Conservation (phyloP, 1,140 invertebrate species). For the Pantala flavescens region DNA sequence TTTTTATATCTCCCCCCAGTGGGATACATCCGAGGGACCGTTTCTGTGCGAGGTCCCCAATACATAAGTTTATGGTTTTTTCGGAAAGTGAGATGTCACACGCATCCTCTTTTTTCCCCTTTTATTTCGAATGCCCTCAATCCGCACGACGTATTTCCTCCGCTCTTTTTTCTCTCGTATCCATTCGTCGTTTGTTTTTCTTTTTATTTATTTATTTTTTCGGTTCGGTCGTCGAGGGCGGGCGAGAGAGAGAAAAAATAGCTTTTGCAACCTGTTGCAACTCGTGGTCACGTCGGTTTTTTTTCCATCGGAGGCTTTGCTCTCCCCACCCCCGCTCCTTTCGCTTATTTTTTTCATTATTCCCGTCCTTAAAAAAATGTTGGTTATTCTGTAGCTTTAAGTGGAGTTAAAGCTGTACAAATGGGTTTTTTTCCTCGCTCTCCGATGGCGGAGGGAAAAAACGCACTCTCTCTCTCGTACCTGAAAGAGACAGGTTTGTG, state of each 20-base stretch:
- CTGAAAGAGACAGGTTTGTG: too few relatives aligned
- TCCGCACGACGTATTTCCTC: not conserved
- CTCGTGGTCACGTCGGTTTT: not conserved
- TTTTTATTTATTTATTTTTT: not conserved
- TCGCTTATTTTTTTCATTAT: not conserved
- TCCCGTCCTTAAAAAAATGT: not conserved
- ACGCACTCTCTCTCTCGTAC: too few relatives aligned
- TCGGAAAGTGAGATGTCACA: conserved; percentile 1
- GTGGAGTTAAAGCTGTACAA: conserved; percentile 6
- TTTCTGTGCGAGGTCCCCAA: too few relatives aligned
- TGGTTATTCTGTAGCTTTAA: not conserved
- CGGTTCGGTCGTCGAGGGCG: not conserved
- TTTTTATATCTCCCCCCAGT: too few relatives aligned
- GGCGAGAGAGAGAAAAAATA: not conserved
- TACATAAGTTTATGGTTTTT: not conserved
- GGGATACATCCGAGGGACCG: too few relatives aligned
- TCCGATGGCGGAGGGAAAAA: too few relatives aligned
- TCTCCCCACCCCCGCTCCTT: not conserved
- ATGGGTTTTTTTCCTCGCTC: not conserved
- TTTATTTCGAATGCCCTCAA: conserved; percentile 7
- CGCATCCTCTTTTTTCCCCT: not conserved
- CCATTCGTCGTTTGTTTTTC: conserved; percentile 1
- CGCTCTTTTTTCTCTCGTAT: not conserved
- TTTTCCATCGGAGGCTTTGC: not conserved
- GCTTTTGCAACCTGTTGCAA: not conserved